Base-by-base conservation (phyloP, 92 coral and sea anemone species). In the Heliopora coerulea region DNA sequence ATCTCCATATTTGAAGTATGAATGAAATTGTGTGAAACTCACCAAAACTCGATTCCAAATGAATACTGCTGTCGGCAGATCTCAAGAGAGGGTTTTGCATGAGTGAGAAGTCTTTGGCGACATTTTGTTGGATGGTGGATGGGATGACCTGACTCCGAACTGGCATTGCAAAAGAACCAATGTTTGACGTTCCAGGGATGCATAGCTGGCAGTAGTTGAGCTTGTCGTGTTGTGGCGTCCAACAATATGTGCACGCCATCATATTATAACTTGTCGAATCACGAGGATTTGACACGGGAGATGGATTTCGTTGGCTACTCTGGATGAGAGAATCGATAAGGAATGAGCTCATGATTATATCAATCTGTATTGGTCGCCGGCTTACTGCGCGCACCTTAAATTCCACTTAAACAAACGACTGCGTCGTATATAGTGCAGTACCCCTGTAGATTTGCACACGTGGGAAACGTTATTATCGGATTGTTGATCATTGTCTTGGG, bases 251-350 rank as follows among this genome's bases (percentile, higher is more conserved):
- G 20, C 98, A 93, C 18, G 98, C 96, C 52, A 88, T 91, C 20
- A 90, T 79, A 8, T 93, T 91, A 70, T 83, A 93, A 37, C 82
- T 82, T 75, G 85, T 86, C 46, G 91, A 77, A 52, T 87, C 65
- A 15, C 85, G 91, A 7, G 92, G 79, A 25, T 79, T 63, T 3
- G 91, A 74, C 2, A 87, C 83, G n/a, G 85, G 73, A 11, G 82
- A 81, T 12, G 91, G 54, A 56, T 87, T 93, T 54, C 96, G 81
- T 54, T 90, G 89, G 44, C 83, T 80, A 81, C 80, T 87, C 68
- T 92, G 97, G 46, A 90, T 93, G 57, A 93, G 91, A 60, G 98
- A 93, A 83, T 93, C 98, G 67, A 90, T 93, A 89, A 84, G 91
- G 80, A 93, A 93, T 8, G 98, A 93, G 33, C 96, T 90, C 56